Base-by-base conservation (phyloP, 2,113 vertebrate species). In the Peromyscus californicus region DNA sequence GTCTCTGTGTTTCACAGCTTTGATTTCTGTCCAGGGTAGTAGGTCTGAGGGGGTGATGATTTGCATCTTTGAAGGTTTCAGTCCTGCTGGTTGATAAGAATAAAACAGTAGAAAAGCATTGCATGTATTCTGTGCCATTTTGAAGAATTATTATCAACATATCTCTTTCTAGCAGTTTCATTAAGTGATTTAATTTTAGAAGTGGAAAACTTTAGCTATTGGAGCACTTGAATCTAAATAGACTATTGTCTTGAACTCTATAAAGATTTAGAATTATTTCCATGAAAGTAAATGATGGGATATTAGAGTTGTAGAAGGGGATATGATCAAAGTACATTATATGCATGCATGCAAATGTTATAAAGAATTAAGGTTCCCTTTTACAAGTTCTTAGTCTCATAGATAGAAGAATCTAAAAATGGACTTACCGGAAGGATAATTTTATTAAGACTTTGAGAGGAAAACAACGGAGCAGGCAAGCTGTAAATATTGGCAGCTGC, bases 21-120 rank as follows among this genome's bases (percentile, higher is more conserved):
- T 97, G 65, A 92, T 95, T 95, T 97, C 67, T 90, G 11, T 85
- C 69, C 63, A 90, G 75, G 69, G 31, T 94, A 96, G 92, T 90
- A 79, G 79, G 69, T 92, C 78, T 26, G 0, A 94, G 33, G 70
- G 36, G 21, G 87, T 57, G 92, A 85, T 29, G 84, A 85, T 95
- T 90, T 94, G 63, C 42, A 76, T 96, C 92, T 90, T 95, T 97
- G 90, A 96, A 96, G 92, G 54, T 96, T 96, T 76, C 45, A 76
- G 48, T 90, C 19, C 80, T 88, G 42, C 61, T 90, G n/a, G 57
- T 69, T 96, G 48, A 69, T 96, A 84, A 93, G 36, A 90, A 29
- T 59, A 89, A 48, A 90, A 89, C 29, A 65, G 51, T 93, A 57
- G 57, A 94, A 94, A 79, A 26, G 59, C 7, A 91, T 89, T 57